Percentiles rank a stretch among this genome's conserved stretches.
Evolutionary conservation across 2,113 vertebrate genomes (phyloP).

Genomic region (Setophaga coronata): DNA sequence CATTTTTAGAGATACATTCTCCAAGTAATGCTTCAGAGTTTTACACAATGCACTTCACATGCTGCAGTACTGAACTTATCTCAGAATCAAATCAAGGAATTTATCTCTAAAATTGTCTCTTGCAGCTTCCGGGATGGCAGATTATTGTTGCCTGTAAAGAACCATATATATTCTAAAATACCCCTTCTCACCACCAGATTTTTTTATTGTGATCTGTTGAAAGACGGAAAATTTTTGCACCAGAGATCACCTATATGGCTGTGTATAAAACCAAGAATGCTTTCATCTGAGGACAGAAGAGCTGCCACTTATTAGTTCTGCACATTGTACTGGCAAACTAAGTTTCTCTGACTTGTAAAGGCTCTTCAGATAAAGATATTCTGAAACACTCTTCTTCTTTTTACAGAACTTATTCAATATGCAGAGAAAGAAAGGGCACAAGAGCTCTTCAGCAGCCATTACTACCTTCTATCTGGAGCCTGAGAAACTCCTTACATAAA

Average conservation of each 20-base stretch:
- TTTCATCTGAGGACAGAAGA: background rate
- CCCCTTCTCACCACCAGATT: background rate
- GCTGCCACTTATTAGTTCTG: background rate
- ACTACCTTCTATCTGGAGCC: background rate
- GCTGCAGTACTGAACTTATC: background rate
- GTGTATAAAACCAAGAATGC: background rate
- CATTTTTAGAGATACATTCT: background rate
- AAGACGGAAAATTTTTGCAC: background rate
- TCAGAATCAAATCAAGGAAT: background rate
- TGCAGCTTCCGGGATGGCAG: background rate
- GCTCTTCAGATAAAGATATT: background rate
- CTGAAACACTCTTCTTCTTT: background rate
- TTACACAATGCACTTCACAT: background rate
- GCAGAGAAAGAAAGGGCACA: background rate
- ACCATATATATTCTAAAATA: background rate
- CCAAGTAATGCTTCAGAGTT: background rate
- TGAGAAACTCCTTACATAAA: background rate
- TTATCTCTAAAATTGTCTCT: background rate
- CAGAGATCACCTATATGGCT: background rate
- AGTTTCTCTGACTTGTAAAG: background rate
- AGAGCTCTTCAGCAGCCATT: background rate
- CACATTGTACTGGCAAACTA: background rate
- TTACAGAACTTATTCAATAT: background rate
- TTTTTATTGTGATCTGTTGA: background rate
- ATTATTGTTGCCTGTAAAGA: background rate